A percentile compares a stretch with the other conserved stretches of the same genome.
Evolutionary conservation across 2,113 vertebrate species (phyloP).

Genomic region (Protomyctophum bolini): DNA sequence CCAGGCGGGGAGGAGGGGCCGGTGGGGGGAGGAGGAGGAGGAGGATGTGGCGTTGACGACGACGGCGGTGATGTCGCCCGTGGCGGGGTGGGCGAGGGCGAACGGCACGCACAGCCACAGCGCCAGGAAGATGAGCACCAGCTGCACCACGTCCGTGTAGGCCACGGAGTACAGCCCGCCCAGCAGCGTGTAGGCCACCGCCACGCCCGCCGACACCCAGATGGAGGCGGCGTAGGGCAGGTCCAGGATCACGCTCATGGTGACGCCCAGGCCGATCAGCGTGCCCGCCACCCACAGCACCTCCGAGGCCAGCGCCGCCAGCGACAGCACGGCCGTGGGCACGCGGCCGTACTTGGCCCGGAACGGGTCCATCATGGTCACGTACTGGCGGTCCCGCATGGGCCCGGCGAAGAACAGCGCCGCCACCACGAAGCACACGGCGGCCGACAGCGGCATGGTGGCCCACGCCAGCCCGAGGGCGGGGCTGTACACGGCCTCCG

Average conservation of each 20-base stretch:
- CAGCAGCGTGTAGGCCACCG: slow-evolving; percentile 41
- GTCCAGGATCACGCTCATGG: slow-evolving; percentile 38
- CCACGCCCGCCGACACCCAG: slow-evolving; percentile 36
- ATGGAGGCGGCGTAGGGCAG: slow-evolving; percentile 18
- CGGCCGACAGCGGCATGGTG: not conserved
- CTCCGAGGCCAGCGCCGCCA: slow-evolving; percentile 35
- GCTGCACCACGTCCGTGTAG: slow-evolving; percentile 12
- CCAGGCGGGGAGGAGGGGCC: too few relatives aligned
- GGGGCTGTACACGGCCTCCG: slow-evolving; percentile 41
- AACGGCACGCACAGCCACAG: slow-evolving; percentile 47
- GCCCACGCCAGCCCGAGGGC: slow-evolving; percentile 21
- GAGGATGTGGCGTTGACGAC: too few relatives aligned
- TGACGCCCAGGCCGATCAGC: slow-evolving; percentile 67
- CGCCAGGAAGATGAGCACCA: slow-evolving; percentile 34
- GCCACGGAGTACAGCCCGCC: slow-evolving; percentile 48
- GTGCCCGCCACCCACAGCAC: slow-evolving; percentile 76
- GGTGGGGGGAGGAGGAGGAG: too few relatives aligned
- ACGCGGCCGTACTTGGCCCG: slow-evolving; percentile 33
- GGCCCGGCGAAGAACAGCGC: slow-evolving; percentile 14
- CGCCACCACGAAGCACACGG: slow-evolving; percentile 6
- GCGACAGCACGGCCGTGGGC: not conserved
- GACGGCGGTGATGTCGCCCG: slow-evolving; percentile 11
- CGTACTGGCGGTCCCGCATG: slow-evolving; percentile 17
- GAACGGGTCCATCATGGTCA: slow-evolving; percentile 45
- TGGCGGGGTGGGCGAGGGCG: slow-evolving; percentile 35